Base-by-base conservation (phyloP, 2,797 vertebrate species). In the Calcarius lapponicus region DNA sequence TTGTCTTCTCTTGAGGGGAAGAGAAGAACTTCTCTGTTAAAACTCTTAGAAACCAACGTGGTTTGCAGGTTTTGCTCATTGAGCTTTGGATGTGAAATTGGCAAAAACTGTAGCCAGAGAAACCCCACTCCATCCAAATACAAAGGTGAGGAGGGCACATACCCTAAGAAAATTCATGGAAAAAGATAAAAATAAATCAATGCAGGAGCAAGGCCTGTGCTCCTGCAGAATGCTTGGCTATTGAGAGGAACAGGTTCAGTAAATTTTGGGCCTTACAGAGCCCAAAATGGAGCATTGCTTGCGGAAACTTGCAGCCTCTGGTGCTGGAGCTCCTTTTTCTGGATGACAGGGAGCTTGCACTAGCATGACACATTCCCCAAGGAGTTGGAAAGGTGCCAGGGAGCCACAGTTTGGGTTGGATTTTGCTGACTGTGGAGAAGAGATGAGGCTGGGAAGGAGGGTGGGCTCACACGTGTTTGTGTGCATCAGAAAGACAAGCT, bases 241-340 rank as follows among this genome's bases (percentile, higher is more conserved):
- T 21, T 31, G 29, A 50, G 24, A 62, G 47, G 38, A 87, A 24
- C 12, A 80, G 32, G 24, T 75, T 45, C 29, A 43, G 56, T 38
- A 53, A 76, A 11, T 18, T 22, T 43, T 32, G 40, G 40, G 10
- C 31, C 48, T 47, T 89, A 4, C 14, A 38, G 53, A 91, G 60
- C 54, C 34, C 58, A 45, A 67, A 47, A 79, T 53, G 28, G 26
- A 86, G 31, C 11, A 7, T 14, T 80, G 48, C 92, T 61, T 92
- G 93, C 86, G 82, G 90, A 61, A 89, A 92, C 92, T 67, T 92
- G 92, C 74, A 93, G 48, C 17, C 28, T 92, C 38, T 74, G 81
- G 48, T 50, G 34, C 69, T 88, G 53, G 56, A 87, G 67, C 26
- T 50, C 24, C 24, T 25, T 54, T 76, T 69, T 40, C 7, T 40